Percentiles rank a stretch among this genome's conserved stretches.
phyloP scores from a whole-genome alignment of 2,113 vertebrate genomes.

The Tragulus kanchil region DNA sequence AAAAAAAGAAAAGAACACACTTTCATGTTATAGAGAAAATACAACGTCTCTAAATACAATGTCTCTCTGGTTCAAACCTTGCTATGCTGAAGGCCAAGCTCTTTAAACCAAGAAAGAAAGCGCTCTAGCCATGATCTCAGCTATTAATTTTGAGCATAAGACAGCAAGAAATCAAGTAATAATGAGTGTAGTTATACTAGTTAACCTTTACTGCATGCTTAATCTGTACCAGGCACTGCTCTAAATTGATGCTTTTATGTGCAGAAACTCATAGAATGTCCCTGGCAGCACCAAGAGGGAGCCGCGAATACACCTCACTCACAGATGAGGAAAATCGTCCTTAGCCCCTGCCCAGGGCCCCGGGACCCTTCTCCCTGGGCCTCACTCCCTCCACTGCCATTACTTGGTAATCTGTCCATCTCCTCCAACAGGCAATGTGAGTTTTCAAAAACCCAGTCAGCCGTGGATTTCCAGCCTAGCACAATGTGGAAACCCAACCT shows the following conservation, averaged over 20 bases:
- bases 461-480: no score
- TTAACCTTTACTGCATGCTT: neutral
- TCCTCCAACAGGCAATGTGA: rapidly evolving
- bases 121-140: neutral
- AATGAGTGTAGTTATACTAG: neutral
- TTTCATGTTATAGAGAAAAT: neutral
- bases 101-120: neutral
- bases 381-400: rapidly evolving
- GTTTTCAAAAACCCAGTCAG: neutral
- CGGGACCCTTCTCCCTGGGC: neutral
- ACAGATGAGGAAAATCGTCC: neutral
- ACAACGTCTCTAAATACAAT: neutral
- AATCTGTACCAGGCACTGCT: neutral
- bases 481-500: neutral
- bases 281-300: neutral
- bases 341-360: neutral
- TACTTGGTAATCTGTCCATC: neutral
- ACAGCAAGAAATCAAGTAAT: neutral
- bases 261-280: rapidly evolving
- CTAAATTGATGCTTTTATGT: neutral
- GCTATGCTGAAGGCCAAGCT: neutral
- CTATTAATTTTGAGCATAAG: neutral
- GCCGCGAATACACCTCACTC: no score
- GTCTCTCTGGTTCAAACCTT: neutral
- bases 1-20: neutral